A percentile compares a stretch with the other conserved stretches of the same genome.
phyloP scores from a whole-genome alignment of 2,113 vertebrate species.

The Brachionichthys hirsutus region DNA sequence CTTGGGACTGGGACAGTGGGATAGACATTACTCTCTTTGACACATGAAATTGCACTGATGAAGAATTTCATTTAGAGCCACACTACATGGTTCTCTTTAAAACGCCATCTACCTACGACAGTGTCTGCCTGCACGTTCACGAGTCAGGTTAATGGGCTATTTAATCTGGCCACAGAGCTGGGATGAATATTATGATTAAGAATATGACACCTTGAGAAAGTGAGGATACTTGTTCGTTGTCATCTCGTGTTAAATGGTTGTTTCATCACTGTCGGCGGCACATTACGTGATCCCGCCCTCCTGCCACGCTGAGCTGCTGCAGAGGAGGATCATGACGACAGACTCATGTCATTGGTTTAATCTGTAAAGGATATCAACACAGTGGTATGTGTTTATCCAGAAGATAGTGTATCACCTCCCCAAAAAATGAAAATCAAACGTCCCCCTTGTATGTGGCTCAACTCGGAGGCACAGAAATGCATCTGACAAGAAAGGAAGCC shows the following conservation, averaged over 20 bases:
- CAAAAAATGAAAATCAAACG: conserved; percentile 41
- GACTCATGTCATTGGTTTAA: conserved; percentile 16
- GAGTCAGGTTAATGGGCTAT: conserved; percentile 61
- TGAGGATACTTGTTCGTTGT: conserved; percentile 69
- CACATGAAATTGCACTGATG: background rate
- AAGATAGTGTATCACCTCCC: conserved; percentile 34
- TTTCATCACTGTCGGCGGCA: conserved; percentile 73
- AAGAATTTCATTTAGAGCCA: conserved; percentile 4
- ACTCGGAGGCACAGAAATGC: conserved; percentile 46
- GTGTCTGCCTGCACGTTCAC: conserved; percentile 57
- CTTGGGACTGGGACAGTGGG: too few relatives aligned
- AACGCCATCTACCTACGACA: conserved; percentile 17
- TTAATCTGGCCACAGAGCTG: conserved; percentile 61
- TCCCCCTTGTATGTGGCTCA: conserved; percentile 30
- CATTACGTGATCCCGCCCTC: conserved; percentile 46
- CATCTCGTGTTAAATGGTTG: conserved; percentile 63
- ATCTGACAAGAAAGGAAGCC: conserved; percentile 38
- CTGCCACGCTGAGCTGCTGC: conserved; percentile 37
- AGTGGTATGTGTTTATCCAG: conserved; percentile 23
- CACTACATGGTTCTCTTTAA: background rate
- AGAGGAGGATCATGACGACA: conserved; percentile 30
- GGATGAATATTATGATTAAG: conserved; percentile 71
- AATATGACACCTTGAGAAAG: conserved; percentile 72
- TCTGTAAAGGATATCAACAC: conserved; percentile 36
- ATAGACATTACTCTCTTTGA: too few relatives aligned